A percentile compares a stretch with the other conserved stretches of the same genome.
Evolutionary conservation across 2,888 invertebrate species (phyloP).

Genomic region (Heliconius ethilla): DNA sequence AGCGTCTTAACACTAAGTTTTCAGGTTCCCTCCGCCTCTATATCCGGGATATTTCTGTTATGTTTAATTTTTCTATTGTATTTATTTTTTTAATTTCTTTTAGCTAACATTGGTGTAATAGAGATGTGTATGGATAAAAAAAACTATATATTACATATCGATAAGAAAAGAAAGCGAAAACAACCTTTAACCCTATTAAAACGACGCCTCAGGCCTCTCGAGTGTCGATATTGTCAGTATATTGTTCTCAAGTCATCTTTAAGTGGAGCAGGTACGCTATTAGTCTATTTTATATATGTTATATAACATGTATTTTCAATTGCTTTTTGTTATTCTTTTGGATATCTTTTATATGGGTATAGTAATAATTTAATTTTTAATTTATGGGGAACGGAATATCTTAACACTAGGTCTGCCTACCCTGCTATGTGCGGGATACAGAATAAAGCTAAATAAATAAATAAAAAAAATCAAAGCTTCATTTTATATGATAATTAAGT

Average conservation of each 20-base stretch:
- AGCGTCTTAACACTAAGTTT: too few species aligned
- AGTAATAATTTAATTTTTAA: too few species aligned
- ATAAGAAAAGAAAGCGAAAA: constrained; percentile 8
- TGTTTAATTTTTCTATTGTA: too few species aligned
- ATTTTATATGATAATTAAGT: too few species aligned
- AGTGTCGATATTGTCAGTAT: neutral
- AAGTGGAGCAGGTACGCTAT: constrained; percentile 23
- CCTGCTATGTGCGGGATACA: too few species aligned
- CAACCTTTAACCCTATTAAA: constrained; percentile 13
- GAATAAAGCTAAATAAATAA: too few species aligned
- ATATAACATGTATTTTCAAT: constrained; percentile 29
- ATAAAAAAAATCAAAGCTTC: too few species aligned
- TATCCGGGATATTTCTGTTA: neutral
- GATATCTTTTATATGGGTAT: neutral
- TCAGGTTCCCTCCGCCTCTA: too few species aligned
- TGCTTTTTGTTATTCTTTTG: neutral
- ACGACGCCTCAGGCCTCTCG: constrained; percentile 5
- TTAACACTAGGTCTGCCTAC: too few species aligned
- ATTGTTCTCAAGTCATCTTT: constrained; percentile 9
- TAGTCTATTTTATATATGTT: constrained; percentile 30
- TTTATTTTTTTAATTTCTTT: too few species aligned
- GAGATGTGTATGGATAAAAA: neutral
- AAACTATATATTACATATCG: neutral
- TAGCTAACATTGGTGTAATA: neutral
- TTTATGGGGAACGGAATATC: too few species aligned